Base-by-base conservation (phyloP, 2,797 vertebrate genomes). In the Liparis tanakae region DNA sequence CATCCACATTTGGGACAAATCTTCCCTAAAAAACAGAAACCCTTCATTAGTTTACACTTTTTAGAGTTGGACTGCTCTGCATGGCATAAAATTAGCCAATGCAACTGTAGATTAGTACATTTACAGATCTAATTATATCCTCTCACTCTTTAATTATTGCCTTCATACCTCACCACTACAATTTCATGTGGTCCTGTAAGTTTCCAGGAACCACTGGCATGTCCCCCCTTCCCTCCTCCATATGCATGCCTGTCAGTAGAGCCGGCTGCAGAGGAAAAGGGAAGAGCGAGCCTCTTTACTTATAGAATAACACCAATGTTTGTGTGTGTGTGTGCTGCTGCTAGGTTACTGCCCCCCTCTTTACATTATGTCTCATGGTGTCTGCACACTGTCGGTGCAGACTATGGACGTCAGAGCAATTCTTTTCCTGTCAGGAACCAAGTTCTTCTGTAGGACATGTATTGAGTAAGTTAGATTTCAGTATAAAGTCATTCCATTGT, bases 121-220 rank as follows among this genome's bases (percentile, higher is more conserved):
- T 82, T 85, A 77, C 65, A 72, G 60, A 85, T 72, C 43, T 89
- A 88, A 88, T 88, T 86, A 86, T 87, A 87, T 79, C 72, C 65
- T 79, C 62, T 79, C 60, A 37, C 66, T 69, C 77, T 86, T 67
- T 84, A 88, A 88, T 89, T 87, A 85, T 69, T 84, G 73, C 88
- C 62, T 81, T 81, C 76, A 54, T 81, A 78, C 85, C 69, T 70
- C 67, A 20, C 71, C 72, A 56, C 74, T 74, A 64, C 70, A 84
- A 85, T 85, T 87, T 89, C 55, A 80, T 85, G 80, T 79, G 80
- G 78, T 72, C 44, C 75, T 73, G 57, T 74, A 81, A 62, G 73
- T 88, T 88, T 77, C 78, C 86, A 83, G 75, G 63, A 88, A 88
- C 82, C 61, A 53, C 80, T 83, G 81, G 72, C 67, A 63, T 83